Base-by-base conservation (phyloP, 2,888 invertebrate genomes). In the Entomobrya multifasciata region DNA sequence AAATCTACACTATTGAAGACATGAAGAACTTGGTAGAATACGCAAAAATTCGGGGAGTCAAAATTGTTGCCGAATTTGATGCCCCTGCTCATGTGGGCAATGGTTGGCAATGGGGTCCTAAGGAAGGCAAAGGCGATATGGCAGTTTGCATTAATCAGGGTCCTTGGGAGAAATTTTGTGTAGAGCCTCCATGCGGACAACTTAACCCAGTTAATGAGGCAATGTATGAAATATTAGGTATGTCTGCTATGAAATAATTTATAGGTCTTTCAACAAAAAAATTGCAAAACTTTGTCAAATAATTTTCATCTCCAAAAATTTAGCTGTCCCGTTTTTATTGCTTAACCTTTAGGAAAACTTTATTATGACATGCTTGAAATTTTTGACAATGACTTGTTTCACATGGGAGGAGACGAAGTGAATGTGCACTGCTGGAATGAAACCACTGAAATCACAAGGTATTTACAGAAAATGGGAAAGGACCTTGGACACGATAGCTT, bases 21-120 rank as follows among this genome's bases (percentile, higher is more conserved):
- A 94, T 96, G 89, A 87, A 89, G n/a, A 92, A 93, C 11, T 93
- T 98, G 76, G 94, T 96, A 0, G 93, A 94, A 55, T 97, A 96
- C 92, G 98, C 96, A 0, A 94, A 95, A 89, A 92, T 95, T 41
- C 94, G 97, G 60, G 98, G 98, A 0, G 95, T 98, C 77, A 94
- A 97, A 67, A 95, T 98, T 13, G 92, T 98, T 91, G 97, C 98
- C 0, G 98, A 98, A 93, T 96, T 97, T 91, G 97, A 98, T 92
- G 96, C 97, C 74, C 98, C 98, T 0, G 97, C 97, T 86, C 97
- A 97, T 92, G 96, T 96, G 11, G 97, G 97, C 41, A 90, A 89
- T 80, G 92, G 92, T 15, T 92, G 91, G 91, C 89, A 91, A 87
- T 92, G 91, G 91, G 91, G 91, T 8, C 90, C 89, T n/a, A 85